phyloP scores from a whole-genome alignment of 2,113 vertebrate species.

The Gnathonemus longibarbis region DNA sequence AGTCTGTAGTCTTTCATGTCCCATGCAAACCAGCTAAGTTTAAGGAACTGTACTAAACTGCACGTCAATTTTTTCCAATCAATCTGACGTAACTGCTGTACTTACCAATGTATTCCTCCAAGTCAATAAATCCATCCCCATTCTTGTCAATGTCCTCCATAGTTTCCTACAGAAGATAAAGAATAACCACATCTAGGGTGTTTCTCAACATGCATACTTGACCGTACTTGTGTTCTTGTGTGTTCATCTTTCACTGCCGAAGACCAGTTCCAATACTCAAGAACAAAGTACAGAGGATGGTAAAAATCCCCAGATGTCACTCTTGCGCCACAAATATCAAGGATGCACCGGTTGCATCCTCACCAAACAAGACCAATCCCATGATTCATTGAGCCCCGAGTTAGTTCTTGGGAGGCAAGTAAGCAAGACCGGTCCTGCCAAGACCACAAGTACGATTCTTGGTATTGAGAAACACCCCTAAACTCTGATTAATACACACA shows the following conservation, averaged over 20 bases:
- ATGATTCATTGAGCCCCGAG: not conserved
- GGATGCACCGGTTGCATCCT: not conserved
- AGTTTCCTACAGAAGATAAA: slow-evolving; percentile 68
- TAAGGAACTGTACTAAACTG: not conserved
- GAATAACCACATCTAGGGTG: not conserved
- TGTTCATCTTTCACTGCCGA: not conserved
- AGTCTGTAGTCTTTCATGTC: not conserved
- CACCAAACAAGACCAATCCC: not conserved
- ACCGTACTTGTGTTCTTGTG: not conserved
- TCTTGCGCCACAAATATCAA: not conserved
- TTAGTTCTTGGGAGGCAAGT: not conserved
- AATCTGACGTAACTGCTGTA: not conserved
- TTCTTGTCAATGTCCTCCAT: slow-evolving; percentile 94
- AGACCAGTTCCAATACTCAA: not conserved
- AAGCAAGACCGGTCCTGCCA: not conserved
- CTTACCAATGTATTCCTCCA: slow-evolving; percentile 88
- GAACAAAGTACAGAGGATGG: not conserved
- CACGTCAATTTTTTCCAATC: not conserved
- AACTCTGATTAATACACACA: not conserved
- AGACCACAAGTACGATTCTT: not conserved
- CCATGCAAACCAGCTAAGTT: not conserved
- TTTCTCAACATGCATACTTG: not conserved
- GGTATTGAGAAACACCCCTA: not conserved
- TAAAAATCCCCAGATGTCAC: not conserved
- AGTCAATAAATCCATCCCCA: slow-evolving; percentile 79